Evolutionary conservation across 2,888 invertebrate species (phyloP).

Genomic region (Cantharis rustica): DNA sequence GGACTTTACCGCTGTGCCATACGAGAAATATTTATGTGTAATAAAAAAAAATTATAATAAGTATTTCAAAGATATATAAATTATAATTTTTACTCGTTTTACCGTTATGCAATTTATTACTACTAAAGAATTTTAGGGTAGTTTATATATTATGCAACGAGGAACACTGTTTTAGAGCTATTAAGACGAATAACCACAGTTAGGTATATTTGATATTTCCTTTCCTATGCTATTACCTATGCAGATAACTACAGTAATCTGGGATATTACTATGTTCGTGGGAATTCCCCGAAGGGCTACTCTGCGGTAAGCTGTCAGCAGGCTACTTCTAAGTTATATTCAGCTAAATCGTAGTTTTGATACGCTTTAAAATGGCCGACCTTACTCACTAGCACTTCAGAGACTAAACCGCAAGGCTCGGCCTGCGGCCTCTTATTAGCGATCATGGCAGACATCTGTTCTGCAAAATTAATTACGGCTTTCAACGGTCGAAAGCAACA

Average conservation of each 20-base stretch:
- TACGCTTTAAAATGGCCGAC: background rate
- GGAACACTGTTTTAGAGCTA: background rate
- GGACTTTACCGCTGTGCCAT: no score
- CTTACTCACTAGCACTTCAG: background rate
- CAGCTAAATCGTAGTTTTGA: background rate
- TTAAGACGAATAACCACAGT: background rate
- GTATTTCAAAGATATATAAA: no score
- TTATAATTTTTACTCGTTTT: no score
- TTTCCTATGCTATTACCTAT: background rate
- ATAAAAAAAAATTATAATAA: no score
- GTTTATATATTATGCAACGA: background rate
- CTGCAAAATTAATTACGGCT: background rate
- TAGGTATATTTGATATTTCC: background rate
- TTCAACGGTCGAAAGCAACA: background rate
- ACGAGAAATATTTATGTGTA: no score
- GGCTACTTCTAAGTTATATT: background rate
- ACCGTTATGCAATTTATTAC: no score
- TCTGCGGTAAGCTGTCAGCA: background rate
- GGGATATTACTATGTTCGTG: background rate
- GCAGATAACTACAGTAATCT: background rate
- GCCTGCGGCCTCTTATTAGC: background rate
- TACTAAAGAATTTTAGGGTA: no score
- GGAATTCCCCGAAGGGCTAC: background rate
- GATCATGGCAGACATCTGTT: background rate
- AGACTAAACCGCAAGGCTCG: background rate